Evolutionary conservation across 2,113 vertebrate genomes (phyloP).

Genomic region (Alligator sinensis): DNA sequence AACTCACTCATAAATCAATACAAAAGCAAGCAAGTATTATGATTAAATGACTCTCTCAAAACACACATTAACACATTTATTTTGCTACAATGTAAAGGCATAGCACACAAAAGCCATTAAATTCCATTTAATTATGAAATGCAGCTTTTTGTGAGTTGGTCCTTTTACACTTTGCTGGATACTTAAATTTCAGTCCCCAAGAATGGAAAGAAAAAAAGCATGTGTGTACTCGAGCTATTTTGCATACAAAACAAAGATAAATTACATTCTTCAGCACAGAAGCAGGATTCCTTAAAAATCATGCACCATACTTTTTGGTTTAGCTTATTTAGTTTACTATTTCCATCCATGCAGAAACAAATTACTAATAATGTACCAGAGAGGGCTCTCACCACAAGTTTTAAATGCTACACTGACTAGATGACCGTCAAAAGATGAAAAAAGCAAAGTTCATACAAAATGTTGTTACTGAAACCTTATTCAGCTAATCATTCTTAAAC

Average conservation of each 20-base stretch:
- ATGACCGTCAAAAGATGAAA: background rate
- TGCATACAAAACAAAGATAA: slow-evolving; percentile 19
- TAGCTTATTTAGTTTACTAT: slow-evolving; percentile 15
- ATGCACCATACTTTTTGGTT: background rate
- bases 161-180: slow-evolving; percentile 39
- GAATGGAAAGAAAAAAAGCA: background rate
- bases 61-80: background rate
- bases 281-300: slow-evolving; percentile 30
- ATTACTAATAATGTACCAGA: slow-evolving; percentile 34
- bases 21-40: slow-evolving; percentile 5
- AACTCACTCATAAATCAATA: slow-evolving; percentile 17
- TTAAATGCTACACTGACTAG: background rate
- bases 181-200: background rate
- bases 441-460: background rate
- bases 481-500: background rate
- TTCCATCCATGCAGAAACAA: slow-evolving; percentile 36
- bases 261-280: slow-evolving; percentile 46
- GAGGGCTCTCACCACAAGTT: slow-evolving; percentile 16
- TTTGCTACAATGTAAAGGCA: slow-evolving; percentile 17
- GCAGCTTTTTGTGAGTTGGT: slow-evolving; percentile 48
- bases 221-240: background rate
- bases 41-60: background rate
- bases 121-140: background rate
- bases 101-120: background rate
- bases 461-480: slow-evolving; percentile 8